Evolutionary conservation across 2,113 vertebrate genomes (phyloP).

Genomic region (Fregata magnificens): DNA sequence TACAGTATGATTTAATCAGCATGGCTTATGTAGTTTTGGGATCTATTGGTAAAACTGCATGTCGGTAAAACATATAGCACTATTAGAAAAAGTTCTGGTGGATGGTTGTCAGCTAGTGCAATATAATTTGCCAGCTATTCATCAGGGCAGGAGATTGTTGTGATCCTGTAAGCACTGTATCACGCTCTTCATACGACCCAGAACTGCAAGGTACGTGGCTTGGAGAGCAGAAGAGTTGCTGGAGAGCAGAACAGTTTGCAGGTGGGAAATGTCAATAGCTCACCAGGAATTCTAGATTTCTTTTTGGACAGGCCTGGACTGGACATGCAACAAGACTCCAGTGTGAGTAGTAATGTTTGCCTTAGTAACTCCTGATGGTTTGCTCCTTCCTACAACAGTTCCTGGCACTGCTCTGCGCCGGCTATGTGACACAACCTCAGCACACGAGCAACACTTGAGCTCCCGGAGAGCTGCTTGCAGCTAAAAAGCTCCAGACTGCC

Average conservation of each 20-base stretch:
- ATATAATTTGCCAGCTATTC: not conserved
- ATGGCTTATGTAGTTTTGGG: fast-evolving
- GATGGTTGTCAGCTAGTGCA: not conserved
- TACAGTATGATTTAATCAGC: not conserved
- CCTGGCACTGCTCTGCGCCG: fast-evolving
- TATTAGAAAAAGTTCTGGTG: not conserved
- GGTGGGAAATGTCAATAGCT: not conserved
- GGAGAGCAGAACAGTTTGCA: not conserved
- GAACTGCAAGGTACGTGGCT: fast-evolving
- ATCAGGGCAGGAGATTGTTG: not conserved
- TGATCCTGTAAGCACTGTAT: not conserved
- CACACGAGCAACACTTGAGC: not conserved
- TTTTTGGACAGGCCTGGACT: not conserved
- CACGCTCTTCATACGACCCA: not conserved
- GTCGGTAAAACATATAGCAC: not conserved
- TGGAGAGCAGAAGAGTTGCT: not conserved
- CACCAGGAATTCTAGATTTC: not conserved
- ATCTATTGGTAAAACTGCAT: not conserved
- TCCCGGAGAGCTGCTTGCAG: not conserved
- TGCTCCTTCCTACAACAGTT: not conserved
- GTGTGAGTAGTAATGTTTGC: not conserved
- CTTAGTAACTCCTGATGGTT: not conserved
- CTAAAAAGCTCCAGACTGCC: not conserved
- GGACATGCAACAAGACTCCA: not conserved
- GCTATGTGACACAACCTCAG: not conserved